Percentiles rank a stretch among this genome's conserved stretches.
Conservation (phyloP, 2,797 vertebrate genomes). For the Holocentrus rufus region DNA sequence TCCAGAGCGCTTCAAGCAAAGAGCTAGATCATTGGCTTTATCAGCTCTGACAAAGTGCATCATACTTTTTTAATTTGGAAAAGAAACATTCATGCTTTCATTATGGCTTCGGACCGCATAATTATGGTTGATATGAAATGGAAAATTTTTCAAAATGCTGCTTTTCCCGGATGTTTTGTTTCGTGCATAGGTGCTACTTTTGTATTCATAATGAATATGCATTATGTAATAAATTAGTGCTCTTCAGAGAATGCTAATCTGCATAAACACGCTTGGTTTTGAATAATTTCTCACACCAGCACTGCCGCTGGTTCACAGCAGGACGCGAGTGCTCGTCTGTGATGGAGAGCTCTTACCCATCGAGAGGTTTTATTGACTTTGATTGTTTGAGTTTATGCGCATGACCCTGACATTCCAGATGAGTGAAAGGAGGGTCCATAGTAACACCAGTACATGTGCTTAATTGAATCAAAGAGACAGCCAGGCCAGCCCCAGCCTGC, state of each 20-base stretch:
- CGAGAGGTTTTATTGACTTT: slow-evolving; percentile 68
- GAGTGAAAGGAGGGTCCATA: slow-evolving; percentile 33
- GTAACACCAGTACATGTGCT: slow-evolving; percentile 57
- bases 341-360: slow-evolving; percentile 59
- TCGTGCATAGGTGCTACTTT: too few species aligned
- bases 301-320: slow-evolving; percentile 37
- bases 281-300: slow-evolving; percentile 21
- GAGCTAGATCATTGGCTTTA: not conserved
- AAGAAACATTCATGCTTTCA: not conserved
- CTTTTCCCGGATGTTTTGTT: too few species aligned
- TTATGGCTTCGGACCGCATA: not conserved
- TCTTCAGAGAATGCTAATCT: slow-evolving; percentile 12
- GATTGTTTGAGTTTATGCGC: slow-evolving; percentile 67
- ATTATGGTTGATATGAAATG: too few species aligned
- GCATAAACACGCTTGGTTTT: not conserved
- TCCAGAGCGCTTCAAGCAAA: not conserved
- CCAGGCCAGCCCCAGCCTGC: slow-evolving; percentile 38
- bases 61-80: not conserved
- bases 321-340: slow-evolving; percentile 42
- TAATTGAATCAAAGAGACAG: slow-evolving; percentile 72
- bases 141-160: too few species aligned
- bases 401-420: slow-evolving; percentile 70
- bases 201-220: too few species aligned
- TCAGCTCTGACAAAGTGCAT: too few species aligned
- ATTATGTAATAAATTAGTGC: not conserved